phyloP scores from a whole-genome alignment of 2,888 invertebrate species.

The Flabesymbios commensalis region DNA sequence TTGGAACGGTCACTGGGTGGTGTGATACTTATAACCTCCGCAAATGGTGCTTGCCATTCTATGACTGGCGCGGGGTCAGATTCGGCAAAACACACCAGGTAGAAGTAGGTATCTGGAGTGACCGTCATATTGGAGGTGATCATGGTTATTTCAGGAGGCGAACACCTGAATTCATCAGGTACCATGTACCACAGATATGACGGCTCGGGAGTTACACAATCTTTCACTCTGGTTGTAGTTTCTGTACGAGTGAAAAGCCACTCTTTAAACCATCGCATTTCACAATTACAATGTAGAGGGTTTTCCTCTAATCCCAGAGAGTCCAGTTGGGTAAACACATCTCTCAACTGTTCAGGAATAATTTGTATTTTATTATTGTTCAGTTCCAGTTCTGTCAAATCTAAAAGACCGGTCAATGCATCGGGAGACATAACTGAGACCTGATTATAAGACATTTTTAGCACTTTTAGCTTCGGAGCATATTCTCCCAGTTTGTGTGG shows the following conservation, averaged over 20 bases:
- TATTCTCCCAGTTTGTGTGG: conserved; percentile 13
- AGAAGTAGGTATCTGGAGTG: conserved; percentile 10
- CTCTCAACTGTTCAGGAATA: conserved; percentile 4
- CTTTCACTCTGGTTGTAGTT: neutral
- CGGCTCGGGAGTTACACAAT: conserved; percentile 7
- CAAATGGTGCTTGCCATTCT: conserved; percentile 27
- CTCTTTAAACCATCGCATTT: conserved; percentile 23
- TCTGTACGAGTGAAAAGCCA: conserved; percentile 15
- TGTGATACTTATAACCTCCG: conserved; percentile 23
- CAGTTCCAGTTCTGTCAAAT: conserved; percentile 18
- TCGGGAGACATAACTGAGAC: conserved; percentile 3
- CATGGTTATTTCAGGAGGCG: conserved; percentile 14
- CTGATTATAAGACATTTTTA: conserved; percentile 13
- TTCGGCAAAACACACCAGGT: conserved; percentile 23
- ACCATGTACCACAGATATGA: conserved; percentile 2
- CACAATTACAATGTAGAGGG: conserved; percentile 33
- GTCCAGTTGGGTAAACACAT: conserved; percentile 4
- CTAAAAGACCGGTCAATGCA: conserved; percentile 5
- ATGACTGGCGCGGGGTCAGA: conserved; percentile 30
- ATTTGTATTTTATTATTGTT: conserved; percentile 20
- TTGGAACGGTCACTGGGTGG: conserved; percentile 22
- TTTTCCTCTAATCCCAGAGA: conserved; percentile 14
- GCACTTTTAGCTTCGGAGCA: conserved; percentile 3
- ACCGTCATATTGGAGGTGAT: conserved; percentile 11
- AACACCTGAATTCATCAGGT: conserved; percentile 14